Evolutionary conservation across 2,113 vertebrate genomes (phyloP).

Genomic region (Neotoma lepida): DNA sequence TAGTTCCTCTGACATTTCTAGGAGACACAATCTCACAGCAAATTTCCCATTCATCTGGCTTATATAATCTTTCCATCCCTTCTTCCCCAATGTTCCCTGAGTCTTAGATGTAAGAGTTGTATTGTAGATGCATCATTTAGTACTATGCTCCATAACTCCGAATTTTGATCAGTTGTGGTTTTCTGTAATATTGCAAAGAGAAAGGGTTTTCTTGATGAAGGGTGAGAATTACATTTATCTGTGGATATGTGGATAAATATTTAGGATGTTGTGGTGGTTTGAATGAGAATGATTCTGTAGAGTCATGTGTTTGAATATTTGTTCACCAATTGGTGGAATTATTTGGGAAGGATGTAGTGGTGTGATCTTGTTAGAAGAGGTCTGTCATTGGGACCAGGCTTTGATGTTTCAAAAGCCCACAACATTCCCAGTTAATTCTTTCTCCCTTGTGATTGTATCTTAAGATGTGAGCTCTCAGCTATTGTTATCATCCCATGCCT

Average conservation of each 20-base stretch:
- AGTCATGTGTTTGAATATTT: neutral
- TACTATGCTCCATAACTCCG: neutral
- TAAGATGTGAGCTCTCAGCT: neutral
- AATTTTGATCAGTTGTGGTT: neutral
- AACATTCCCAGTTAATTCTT: neutral
- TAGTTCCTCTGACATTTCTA: neutral
- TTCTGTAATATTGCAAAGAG: neutral
- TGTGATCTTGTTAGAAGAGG: neutral
- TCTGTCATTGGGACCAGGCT: neutral
- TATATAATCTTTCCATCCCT: neutral
- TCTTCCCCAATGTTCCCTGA: neutral
- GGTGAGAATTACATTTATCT: neutral
- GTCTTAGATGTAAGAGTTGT: neutral
- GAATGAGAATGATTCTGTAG: neutral
- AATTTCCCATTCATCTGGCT: neutral
- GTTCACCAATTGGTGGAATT: neutral
- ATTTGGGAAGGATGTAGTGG: neutral
- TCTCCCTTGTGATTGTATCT: neutral
- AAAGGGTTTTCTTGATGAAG: neutral
- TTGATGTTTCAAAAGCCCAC: neutral
- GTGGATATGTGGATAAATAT: neutral
- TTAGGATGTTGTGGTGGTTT: neutral
- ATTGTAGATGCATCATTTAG: neutral
- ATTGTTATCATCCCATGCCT: neutral
- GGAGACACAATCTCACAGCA: neutral